Evolutionary conservation across 2,113 vertebrate species (phyloP).

Genomic region (Platysteira castanea): DNA sequence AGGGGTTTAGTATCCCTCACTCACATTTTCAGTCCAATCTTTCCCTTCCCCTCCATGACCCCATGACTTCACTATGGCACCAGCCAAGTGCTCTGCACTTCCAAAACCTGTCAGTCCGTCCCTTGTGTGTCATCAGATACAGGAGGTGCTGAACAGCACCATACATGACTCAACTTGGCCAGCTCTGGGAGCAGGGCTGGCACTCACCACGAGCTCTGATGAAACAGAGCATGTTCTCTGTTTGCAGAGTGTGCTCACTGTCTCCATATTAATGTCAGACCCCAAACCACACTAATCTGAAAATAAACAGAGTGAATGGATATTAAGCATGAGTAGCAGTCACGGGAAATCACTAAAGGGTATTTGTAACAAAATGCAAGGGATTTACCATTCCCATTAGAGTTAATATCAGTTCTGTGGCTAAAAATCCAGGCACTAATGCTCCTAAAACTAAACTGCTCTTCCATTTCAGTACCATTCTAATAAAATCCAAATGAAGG

Average conservation of each 20-base stretch:
- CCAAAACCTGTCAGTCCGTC: not conserved
- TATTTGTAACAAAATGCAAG: not conserved
- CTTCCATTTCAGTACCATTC: not conserved
- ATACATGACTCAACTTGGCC: not conserved
- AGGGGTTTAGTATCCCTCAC: not conserved
- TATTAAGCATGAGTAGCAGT: not conserved
- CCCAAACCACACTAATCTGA: not conserved
- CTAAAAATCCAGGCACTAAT: not conserved
- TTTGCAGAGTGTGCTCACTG: not conserved
- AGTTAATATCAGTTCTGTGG: not conserved
- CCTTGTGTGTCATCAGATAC: fast-evolving
- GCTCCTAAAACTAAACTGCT: not conserved
- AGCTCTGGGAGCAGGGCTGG: not conserved
- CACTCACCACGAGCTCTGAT: not conserved
- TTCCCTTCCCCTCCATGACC: not conserved
- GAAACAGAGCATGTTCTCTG: not conserved
- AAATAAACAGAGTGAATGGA: not conserved
- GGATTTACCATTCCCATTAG: not conserved
- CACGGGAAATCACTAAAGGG: not conserved
- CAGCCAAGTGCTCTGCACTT: not conserved
- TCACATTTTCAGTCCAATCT: not conserved
- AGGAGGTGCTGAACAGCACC: not conserved
- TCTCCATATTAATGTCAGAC: not conserved
- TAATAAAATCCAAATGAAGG: constrained; percentile 9
- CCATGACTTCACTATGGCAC: not conserved